Evolutionary conservation across 23 tunicate species (phyloP).

Genomic region (Trididemnum nubilum): DNA sequence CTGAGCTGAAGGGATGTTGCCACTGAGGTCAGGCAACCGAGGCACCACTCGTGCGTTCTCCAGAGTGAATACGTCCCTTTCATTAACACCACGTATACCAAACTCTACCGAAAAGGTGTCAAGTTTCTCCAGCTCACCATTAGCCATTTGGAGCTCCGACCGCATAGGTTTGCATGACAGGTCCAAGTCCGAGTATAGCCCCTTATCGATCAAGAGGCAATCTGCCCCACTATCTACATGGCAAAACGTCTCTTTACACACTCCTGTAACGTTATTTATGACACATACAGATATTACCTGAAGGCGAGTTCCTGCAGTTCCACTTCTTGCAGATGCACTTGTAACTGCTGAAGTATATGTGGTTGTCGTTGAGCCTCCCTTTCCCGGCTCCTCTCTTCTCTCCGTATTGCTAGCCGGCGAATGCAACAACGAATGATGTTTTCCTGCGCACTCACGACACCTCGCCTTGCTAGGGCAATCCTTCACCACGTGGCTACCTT

Average conservation of each 20-base stretch:
- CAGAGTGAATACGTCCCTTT: background rate
- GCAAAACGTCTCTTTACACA: background rate
- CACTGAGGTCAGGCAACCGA: background rate
- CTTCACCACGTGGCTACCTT: too few species aligned
- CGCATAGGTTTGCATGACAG: background rate
- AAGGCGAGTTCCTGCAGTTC: conserved; percentile 14
- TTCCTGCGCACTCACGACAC: too few species aligned
- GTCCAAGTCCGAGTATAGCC: background rate
- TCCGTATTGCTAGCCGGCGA: too few species aligned
- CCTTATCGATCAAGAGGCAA: conserved; percentile 8
- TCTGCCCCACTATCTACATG: conserved; percentile 15
- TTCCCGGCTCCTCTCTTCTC: too few species aligned
- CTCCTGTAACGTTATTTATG: conserved; percentile 4
- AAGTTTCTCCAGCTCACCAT: background rate
- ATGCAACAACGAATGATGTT: too few species aligned
- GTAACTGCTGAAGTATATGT: too few species aligned
- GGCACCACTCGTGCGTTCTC: conserved; percentile 3
- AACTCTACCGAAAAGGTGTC: conserved; percentile 1
- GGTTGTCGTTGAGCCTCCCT: too few species aligned
- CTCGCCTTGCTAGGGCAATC: too few species aligned
- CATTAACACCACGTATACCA: background rate
- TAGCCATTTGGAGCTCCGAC: conserved; percentile 15
- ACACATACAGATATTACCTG: conserved; percentile 14
- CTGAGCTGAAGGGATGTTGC: background rate
- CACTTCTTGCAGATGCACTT: too few species aligned